Conservation (phyloP, 2,797 vertebrate species). For the Smutsia temminckii region DNA sequence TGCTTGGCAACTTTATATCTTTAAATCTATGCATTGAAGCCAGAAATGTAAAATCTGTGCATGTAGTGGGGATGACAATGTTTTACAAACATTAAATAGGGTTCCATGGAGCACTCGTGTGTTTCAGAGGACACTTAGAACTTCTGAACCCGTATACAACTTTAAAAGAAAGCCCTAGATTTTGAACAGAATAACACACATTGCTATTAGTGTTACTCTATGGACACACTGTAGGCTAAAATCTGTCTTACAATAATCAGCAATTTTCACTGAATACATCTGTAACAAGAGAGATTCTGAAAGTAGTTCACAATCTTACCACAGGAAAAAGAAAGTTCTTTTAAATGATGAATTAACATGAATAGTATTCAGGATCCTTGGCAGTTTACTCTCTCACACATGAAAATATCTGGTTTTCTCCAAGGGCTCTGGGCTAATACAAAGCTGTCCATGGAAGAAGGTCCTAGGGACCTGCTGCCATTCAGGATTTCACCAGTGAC, state of each 20-base stretch:
- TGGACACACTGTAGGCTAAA: neutral
- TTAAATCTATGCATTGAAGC: conserved; percentile 22
- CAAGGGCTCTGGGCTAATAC: neutral
- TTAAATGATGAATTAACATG: neutral
- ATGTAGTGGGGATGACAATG: neutral
- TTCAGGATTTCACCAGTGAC: neutral
- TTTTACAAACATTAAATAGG: neutral
- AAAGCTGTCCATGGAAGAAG: neutral
- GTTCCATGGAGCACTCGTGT: neutral
- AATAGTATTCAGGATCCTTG: neutral
- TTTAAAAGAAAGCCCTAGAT: neutral
- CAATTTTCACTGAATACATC: neutral
- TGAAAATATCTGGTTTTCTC: neutral
- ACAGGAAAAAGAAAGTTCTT: neutral
- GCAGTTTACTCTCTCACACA: neutral
- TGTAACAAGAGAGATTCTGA: neutral
- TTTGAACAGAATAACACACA: neutral
- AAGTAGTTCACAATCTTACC: neutral
- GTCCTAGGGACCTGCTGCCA: neutral
- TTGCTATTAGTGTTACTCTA: neutral
- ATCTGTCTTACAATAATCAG: neutral
- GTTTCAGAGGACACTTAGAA: neutral
- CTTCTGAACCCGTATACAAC: neutral
- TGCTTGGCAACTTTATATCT: neutral
- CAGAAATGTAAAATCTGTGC: conserved; percentile 23